Evolutionary conservation across 2,797 vertebrate species (phyloP).

Genomic region (Tiaroga cobitis): DNA sequence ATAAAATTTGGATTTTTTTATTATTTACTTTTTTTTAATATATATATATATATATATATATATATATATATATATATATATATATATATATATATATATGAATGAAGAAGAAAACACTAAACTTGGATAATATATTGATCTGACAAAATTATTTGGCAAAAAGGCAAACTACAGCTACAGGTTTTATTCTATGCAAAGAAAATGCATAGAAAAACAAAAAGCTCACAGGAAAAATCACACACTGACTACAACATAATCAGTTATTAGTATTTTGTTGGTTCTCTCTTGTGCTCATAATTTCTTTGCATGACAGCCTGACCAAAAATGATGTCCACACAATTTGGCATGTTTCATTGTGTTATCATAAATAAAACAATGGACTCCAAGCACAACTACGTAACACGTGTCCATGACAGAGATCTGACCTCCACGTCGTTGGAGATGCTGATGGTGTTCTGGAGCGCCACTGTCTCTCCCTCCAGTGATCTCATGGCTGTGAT

Average conservation of each 20-base stretch:
- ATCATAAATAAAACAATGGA: background rate
- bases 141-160: background rate
- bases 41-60: too few species aligned
- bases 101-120: background rate
- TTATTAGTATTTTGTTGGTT: background rate
- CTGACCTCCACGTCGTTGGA: slow-evolving; percentile 93
- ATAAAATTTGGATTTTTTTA: too few species aligned
- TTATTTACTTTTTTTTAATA: too few species aligned
- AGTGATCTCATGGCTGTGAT: slow-evolving; percentile 94
- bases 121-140: background rate
- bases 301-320: background rate
- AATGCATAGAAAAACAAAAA: too few species aligned
- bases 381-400: background rate
- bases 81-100: too few species aligned
- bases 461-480: slow-evolving; percentile 91
- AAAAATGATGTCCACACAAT: background rate
- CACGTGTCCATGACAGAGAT: too few species aligned
- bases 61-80: too few species aligned
- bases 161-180: background rate
- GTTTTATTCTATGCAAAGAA: too few species aligned
- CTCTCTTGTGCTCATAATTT: background rate
- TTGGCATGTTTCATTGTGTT: too few species aligned
- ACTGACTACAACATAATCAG: background rate
- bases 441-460: slow-evolving; percentile 87
- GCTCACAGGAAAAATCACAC: too few species aligned